phyloP scores from a whole-genome alignment of 1,140 invertebrate species.

The Lycorma delicatula region DNA sequence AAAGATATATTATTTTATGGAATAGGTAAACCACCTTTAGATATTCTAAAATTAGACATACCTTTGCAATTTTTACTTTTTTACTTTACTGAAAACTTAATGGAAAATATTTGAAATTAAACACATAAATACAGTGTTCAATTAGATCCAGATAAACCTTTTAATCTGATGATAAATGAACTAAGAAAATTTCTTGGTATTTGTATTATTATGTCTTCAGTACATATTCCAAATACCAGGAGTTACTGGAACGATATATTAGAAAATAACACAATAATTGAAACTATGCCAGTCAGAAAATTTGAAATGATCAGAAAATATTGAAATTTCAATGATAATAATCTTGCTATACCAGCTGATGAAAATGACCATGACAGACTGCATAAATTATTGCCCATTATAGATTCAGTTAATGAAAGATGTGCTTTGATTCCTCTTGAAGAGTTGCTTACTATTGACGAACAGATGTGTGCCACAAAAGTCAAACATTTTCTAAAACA shows the following conservation, averaged over 20 bases:
- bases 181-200: conserved; percentile 2
- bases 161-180: not conserved
- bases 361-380: conserved; percentile 9
- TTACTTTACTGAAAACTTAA: too few species aligned
- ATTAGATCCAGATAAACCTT: not conserved
- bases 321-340: conserved; percentile 17
- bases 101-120: too few species aligned
- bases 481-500: conserved; percentile 17
- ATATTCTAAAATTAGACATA: too few species aligned
- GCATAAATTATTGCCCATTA: conserved; percentile 14
- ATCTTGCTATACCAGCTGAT: not conserved
- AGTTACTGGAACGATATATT: conserved; percentile 14
- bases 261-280: conserved; percentile 8
- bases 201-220: conserved; percentile 13
- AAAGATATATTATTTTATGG: too few species aligned
- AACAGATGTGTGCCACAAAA: conserved; percentile 15
- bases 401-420: conserved; percentile 11
- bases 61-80: too few species aligned
- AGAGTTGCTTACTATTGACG: conserved; percentile 13
- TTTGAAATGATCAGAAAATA: conserved; percentile 16
- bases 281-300: conserved; percentile 10
- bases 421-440: conserved; percentile 8
- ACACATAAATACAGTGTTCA: not conserved
- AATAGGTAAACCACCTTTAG: too few species aligned
- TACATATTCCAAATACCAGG: conserved; percentile 16